Conservation (phyloP, 2,113 vertebrate species). For the Ranitomeya imitator region DNA sequence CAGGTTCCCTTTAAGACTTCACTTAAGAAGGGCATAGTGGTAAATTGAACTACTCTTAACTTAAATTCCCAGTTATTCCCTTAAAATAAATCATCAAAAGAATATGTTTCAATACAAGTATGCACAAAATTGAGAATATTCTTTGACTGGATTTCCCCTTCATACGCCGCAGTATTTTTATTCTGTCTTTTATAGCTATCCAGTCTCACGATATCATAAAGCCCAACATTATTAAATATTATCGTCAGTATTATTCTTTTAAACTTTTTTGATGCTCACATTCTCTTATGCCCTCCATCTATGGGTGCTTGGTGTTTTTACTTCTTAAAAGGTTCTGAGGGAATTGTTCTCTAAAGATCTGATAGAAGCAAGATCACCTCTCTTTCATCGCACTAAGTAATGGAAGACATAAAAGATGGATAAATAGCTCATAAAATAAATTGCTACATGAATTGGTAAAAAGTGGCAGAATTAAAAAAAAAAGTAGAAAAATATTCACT, state of each 20-base stretch:
- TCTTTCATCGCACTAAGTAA: constrained; percentile 26
- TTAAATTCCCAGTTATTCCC: background rate
- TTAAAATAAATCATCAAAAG: background rate
- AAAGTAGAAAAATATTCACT: background rate
- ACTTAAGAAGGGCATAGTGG: too few relatives aligned
- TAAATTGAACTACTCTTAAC: too few relatives aligned
- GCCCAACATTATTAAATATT: background rate
- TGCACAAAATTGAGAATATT: background rate
- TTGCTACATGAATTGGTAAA: background rate
- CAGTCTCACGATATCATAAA: background rate
- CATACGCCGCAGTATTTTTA: background rate
- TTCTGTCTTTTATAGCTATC: background rate
- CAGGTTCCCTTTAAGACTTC: too few relatives aligned
- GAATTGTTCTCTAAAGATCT: constrained; percentile 13
- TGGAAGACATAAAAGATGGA: constrained; percentile 10
- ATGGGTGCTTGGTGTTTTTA: background rate
- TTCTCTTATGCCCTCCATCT: background rate
- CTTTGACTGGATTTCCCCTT: background rate
- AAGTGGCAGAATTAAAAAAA: background rate
- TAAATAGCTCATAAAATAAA: constrained; percentile 20
- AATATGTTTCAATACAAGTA: background rate
- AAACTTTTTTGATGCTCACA: background rate
- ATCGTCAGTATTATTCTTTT: constrained; percentile 13
- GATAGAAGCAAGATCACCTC: background rate
- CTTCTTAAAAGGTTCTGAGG: constrained; percentile 1